Percentiles rank a stretch among this genome's conserved stretches.
These are phyloP conservation scores for Crenuchus spilurus DNA, from an alignment of 2,797 vertebrate species.

Conservation along the genomic window DNA sequence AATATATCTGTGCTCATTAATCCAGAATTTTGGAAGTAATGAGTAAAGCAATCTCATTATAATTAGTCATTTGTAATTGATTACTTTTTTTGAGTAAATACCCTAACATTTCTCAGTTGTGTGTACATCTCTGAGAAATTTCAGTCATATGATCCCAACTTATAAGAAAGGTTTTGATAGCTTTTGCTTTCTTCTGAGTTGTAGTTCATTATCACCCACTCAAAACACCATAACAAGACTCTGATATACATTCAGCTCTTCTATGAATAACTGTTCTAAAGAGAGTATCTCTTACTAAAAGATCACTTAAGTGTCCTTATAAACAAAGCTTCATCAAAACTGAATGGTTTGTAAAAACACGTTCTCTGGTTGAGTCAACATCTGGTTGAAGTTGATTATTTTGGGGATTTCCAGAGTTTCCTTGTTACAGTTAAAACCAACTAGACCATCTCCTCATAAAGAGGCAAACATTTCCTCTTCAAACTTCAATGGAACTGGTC, in stretches of 20 bases:
- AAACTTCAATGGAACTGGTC: slow-evolving; percentile 21
- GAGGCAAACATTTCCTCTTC: slow-evolving; percentile 25
- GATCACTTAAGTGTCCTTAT: background rate
- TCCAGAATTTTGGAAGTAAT: too few relatives aligned
- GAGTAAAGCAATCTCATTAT: too few relatives aligned
- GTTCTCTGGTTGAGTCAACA: background rate
- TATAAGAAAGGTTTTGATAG: background rate
- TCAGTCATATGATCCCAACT: background rate
- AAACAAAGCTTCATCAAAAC: background rate
- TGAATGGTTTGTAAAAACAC: background rate
- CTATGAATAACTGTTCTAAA: background rate
- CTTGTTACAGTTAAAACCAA: slow-evolving; percentile 6
- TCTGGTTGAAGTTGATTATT: slow-evolving; percentile 1
- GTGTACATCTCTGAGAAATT: background rate
- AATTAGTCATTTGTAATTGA: too few relatives aligned
- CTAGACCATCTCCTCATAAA: background rate
- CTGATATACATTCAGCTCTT: background rate
- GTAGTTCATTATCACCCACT: background rate
- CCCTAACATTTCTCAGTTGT: too few relatives aligned
- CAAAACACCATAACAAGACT: background rate
- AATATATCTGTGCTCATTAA: too few relatives aligned
- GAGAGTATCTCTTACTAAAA: background rate
- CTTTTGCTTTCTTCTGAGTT: slow-evolving; percentile 2
- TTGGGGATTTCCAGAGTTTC: slow-evolving; percentile 39
- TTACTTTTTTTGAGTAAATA: too few relatives aligned